phyloP scores from a whole-genome alignment of 2,797 vertebrate species.

The Mycteria americana region DNA sequence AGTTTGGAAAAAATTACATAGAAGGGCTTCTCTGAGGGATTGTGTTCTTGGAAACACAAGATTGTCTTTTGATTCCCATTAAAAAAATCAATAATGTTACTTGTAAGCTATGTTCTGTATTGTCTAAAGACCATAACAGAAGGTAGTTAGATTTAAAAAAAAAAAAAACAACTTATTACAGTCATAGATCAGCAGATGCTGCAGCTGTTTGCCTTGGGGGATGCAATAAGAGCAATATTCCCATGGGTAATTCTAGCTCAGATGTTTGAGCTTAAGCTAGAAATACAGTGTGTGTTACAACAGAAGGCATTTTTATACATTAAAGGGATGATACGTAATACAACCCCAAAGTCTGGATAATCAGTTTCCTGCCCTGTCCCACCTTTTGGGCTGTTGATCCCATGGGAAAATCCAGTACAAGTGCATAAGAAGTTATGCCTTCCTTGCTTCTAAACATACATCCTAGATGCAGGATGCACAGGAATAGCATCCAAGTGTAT shows the following conservation, averaged over 20 bases:
- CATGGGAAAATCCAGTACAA: neutral
- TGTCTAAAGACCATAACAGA: neutral
- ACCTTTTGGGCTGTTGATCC: neutral
- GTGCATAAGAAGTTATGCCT: neutral
- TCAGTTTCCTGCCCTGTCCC: neutral
- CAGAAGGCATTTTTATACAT: neutral
- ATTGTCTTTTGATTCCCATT: neutral
- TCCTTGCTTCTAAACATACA: neutral
- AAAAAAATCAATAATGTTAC: neutral
- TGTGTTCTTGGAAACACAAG: neutral
- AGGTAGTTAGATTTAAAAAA: neutral
- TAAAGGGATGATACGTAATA: neutral
- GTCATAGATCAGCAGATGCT: neutral
- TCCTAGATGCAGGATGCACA: rapidly evolving
- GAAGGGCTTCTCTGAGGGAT: neutral
- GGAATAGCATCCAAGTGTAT: neutral
- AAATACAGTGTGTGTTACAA: neutral
- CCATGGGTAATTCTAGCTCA: neutral
- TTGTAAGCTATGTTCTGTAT: neutral
- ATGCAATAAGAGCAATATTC: neutral
- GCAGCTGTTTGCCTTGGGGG: neutral
- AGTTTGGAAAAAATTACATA: neutral
- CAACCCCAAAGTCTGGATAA: neutral
- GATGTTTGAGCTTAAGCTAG: neutral
- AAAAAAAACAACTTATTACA: neutral